These are phyloP conservation scores for Acrocephalus scirpaceus DNA, from an alignment of 2,797 vertebrate genomes.

Conservation along the genomic window DNA sequence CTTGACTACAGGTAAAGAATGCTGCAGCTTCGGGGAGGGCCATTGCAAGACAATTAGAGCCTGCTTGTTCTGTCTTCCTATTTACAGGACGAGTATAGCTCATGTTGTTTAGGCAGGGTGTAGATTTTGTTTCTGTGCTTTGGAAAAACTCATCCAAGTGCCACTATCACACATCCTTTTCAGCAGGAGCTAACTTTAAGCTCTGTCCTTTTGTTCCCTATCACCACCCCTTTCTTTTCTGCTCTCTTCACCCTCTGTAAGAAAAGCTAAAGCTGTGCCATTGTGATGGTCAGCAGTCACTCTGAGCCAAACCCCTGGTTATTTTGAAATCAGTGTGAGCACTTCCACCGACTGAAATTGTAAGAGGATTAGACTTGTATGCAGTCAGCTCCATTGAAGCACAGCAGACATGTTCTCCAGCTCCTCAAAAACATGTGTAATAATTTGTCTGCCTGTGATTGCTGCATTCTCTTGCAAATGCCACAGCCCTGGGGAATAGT, in stretches of 20 bases:
- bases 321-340: background rate
- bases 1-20: constrained; percentile 19
- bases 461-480: background rate
- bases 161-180: background rate
- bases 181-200: background rate
- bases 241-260: background rate
- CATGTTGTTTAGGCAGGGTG: background rate
- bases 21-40: background rate
- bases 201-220: background rate
- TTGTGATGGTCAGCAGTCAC: background rate
- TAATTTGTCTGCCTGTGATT: background rate
- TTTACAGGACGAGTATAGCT: background rate
- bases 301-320: background rate
- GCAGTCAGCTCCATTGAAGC: background rate
- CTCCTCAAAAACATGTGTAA: background rate
- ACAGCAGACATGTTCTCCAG: background rate
- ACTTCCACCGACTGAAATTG: background rate
- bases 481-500: background rate
- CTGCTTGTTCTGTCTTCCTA: background rate
- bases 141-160: background rate
- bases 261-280: background rate
- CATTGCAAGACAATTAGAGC: background rate
- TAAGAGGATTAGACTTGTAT: constrained; percentile 33
- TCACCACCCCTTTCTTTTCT: background rate
- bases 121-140: background rate